Percentiles rank a stretch among this genome's conserved stretches.
phyloP scores from a whole-genome alignment of 92 coral and sea anemone genomes.

The Umimayanthus kanabou region DNA sequence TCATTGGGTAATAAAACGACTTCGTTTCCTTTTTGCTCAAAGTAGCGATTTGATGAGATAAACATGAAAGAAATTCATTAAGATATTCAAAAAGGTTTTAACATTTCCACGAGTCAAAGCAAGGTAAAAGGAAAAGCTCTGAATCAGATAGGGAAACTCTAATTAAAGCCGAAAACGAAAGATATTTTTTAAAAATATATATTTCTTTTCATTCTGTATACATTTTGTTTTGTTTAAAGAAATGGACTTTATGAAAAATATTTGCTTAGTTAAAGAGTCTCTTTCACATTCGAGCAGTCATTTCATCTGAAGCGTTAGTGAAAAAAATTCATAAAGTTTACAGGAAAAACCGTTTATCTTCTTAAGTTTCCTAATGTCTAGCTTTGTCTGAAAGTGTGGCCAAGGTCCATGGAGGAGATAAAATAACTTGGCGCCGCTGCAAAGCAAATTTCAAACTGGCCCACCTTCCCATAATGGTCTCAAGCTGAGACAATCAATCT shows the following conservation, averaged over 20 bases:
- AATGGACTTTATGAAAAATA: neutral
- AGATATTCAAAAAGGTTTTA: slow-evolving; percentile 46
- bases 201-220: too few species aligned
- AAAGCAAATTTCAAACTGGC: slow-evolving; percentile 23
- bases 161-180: neutral
- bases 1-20: slow-evolving; percentile 16
- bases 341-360: slow-evolving; percentile 28
- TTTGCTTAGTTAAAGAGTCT: neutral
- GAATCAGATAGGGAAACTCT: slow-evolving; percentile 12
- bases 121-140: slow-evolving; percentile 36
- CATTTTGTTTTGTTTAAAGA: neutral
- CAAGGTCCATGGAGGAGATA: slow-evolving; percentile 32
- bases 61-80: slow-evolving; percentile 48
- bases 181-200: neutral
- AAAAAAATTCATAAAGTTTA: neutral
- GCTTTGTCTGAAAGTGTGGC: slow-evolving; percentile 16
- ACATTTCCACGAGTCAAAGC: slow-evolving; percentile 44
- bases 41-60: slow-evolving; percentile 52
- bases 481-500: slow-evolving; percentile 40
- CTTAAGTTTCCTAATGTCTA: slow-evolving; percentile 20
- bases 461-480: slow-evolving; percentile 25
- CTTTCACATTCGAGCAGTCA: neutral
- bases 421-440: slow-evolving; percentile 29
- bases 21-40: slow-evolving; percentile 46
- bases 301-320: neutral